Percentiles rank a stretch among this genome's conserved stretches.
phyloP scores from a whole-genome alignment of 2,113 vertebrate genomes.

The Toxotes chatareus region DNA sequence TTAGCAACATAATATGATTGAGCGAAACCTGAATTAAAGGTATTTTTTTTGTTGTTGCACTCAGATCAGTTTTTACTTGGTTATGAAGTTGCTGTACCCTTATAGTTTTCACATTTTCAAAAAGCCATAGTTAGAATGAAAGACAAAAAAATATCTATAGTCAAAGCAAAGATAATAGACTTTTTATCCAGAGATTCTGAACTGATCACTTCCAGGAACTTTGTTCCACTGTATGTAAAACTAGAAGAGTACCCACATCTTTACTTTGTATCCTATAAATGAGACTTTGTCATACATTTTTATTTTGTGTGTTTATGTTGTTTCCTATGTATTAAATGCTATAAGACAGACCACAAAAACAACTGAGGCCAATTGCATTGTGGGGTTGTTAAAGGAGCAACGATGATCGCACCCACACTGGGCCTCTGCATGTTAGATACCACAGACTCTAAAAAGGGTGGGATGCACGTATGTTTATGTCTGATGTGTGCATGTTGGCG shows the following conservation, averaged over 20 bases:
- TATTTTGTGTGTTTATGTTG: background rate
- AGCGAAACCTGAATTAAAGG: background rate
- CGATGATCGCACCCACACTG: constrained; percentile 3
- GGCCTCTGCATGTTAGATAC: constrained; percentile 59
- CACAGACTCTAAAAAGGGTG: constrained; percentile 51
- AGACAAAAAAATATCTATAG: background rate
- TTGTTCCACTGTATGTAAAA: background rate
- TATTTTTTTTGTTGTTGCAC: background rate
- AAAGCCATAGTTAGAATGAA: too few relatives aligned
- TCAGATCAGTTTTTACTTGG: background rate
- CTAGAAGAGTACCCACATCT: background rate
- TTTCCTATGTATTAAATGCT: constrained; percentile 4
- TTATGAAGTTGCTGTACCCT: too few relatives aligned
- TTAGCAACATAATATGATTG: background rate
- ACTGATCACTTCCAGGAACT: background rate
- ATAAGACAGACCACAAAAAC: constrained; percentile 10
- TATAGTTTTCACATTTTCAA: too few relatives aligned
- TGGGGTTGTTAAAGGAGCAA: constrained; percentile 11
- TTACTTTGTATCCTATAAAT: background rate
- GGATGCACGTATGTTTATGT: constrained; percentile 58
- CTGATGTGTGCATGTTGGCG: constrained; percentile 43
- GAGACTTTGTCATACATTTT: background rate
- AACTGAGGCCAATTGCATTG: constrained; percentile 9
- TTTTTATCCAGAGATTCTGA: background rate
- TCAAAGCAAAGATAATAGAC: background rate